Base-by-base conservation (phyloP, 2,888 invertebrate genomes). In the Drosophila sordidula region DNA sequence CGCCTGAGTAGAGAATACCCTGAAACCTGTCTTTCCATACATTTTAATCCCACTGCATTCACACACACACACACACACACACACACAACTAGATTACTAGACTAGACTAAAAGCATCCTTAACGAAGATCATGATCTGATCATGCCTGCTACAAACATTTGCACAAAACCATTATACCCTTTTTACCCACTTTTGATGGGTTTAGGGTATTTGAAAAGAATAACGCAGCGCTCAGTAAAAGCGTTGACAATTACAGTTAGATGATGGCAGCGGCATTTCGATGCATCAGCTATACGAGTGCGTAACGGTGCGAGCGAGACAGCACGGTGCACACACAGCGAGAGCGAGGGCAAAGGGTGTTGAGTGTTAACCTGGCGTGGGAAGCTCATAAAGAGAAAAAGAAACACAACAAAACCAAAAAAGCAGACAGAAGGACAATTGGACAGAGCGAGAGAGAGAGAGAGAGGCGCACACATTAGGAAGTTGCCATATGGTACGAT, bases 171-270 rank as follows among this genome's bases (percentile, higher is more conserved):
- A 22, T 22, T 4, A 22, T 22, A 22, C 22, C 22, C 22, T 22
- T 22, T 22, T 22, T 4, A 22, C 22, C 22, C 22, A 22, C 3
- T 22, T 22, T 22, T 4, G 3, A 22, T 22, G 22, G 22, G 22
- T 22, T 22, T 3, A 22, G 22, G 22, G 22, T 29, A 9, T 29
- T 3, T 9, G 8, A 8, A 29, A 8, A 29, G 18, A 18, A 18
- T 18, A 18, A 18, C 18, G 8, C 6, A 29, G 26, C 26, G 26
- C 26, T 3, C 2, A 9, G 29, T 8, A 29, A 29, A 29, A 61
- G 36, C 38, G 26, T 51, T 49, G 51, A 55, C 49, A 78, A 68
- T 45, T 41, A 63, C 74, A 78, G 78, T 73, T 73, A 57, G 76
- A 25, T 18, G 34, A 39, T 25, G 38, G 22, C 50, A 52, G 38